phyloP scores from a whole-genome alignment of 2,797 vertebrate species.

The Cebuella pygmaea region DNA sequence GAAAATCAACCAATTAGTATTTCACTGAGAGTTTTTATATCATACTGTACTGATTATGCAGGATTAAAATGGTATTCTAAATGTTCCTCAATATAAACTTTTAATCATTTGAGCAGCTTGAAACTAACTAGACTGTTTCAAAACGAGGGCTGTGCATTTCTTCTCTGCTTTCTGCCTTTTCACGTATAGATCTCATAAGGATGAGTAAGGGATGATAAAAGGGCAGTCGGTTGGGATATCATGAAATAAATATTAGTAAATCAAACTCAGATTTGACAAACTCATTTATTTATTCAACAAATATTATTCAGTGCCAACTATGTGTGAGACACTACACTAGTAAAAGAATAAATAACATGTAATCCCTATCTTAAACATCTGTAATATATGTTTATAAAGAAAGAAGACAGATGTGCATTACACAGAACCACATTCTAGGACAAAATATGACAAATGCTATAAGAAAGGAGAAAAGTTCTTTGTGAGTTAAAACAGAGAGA shows the following conservation, averaged over 20 bases:
- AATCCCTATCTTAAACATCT: conserved; percentile 9
- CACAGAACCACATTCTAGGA: background rate
- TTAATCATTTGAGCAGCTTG: conserved; percentile 4
- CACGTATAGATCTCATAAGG: background rate
- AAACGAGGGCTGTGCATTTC: conserved; percentile 4
- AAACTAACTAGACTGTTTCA: conserved; percentile 56
- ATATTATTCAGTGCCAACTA: background rate
- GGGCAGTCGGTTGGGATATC: background rate
- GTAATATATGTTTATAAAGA: background rate
- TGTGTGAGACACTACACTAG: background rate
- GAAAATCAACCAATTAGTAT: background rate
- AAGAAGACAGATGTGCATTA: background rate
- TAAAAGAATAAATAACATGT: background rate
- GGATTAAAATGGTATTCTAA: background rate
- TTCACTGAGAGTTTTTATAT: background rate
- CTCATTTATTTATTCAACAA: background rate
- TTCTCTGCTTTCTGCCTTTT: conserved; percentile 37
- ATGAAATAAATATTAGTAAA: conserved; percentile 50
- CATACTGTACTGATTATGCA: background rate
- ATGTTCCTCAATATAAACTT: background rate
- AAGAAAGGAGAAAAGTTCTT: background rate
- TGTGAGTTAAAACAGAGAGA: background rate
- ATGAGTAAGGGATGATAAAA: conserved; percentile 24
- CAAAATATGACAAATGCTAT: background rate
- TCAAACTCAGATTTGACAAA: conserved; percentile 47